Evolutionary conservation across 1,140 invertebrate species (phyloP).

Genomic region (Cydia amplana): DNA sequence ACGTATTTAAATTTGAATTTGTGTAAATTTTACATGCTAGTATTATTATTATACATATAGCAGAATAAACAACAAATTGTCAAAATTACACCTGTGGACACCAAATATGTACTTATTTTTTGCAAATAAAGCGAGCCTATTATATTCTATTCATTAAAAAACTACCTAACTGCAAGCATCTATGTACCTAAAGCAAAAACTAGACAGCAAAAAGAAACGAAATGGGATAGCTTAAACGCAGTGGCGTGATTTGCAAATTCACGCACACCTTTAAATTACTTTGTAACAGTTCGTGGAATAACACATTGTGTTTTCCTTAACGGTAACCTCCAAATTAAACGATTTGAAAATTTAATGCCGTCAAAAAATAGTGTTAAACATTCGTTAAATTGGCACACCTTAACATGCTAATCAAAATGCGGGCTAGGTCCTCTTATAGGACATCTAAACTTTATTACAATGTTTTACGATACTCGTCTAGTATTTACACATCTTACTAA

Average conservation of each 20-base stretch:
- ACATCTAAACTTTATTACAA: background rate
- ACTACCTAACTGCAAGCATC: no score
- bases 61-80: no score
- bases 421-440: background rate
- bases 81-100: no score
- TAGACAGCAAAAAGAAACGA: background rate
- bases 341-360: background rate
- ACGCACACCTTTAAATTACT: background rate
- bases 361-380: background rate
- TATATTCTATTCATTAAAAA: no score
- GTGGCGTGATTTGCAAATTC: slow-evolving; percentile 1
- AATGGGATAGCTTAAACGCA: background rate
- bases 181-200: background rate
- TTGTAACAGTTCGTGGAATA: background rate
- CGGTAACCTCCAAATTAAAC: background rate
- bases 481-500: background rate
- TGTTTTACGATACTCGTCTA: background rate
- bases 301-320: slow-evolving; percentile 13
- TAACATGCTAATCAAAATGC: background rate
- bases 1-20: no score
- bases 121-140: no score
- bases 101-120: no score
- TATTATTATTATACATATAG: no score
- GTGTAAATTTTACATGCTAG: no score
- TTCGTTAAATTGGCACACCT: background rate